Base-by-base conservation (phyloP, 2,888 invertebrate genomes). In the Tuberolachnus salignus region DNA sequence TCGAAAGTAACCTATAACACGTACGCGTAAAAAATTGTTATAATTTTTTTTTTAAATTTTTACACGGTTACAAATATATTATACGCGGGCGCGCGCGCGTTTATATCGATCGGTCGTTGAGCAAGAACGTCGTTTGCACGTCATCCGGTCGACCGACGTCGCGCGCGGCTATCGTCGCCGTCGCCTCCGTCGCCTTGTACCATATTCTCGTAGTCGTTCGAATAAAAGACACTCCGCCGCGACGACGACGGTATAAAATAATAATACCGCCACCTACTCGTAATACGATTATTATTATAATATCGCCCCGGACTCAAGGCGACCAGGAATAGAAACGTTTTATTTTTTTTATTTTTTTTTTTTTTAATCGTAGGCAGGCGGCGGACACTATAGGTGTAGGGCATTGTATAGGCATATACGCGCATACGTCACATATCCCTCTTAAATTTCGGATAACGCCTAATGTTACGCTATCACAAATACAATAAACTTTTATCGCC, bases 171-270 rank as follows among this genome's bases (percentile, higher is more conserved):
- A 34, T 42, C 53, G 53, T 53, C 69, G 53, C 19, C 34, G 21
- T 53, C 14, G 53, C 19, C 34, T 14, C 42, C 14, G 34, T 69
- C 53, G 69, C 69, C 69, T 69, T 69, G 69, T 69, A 53, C 69
- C 53, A 69, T 69, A 53, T 69, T 42, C 34, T 4, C 34, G 6
- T 6, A 34, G 34, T 69, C 34, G 53, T 53, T 53, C 34, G 53
- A 69, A 69, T 69, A 53, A n/a, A n/a, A 34, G 34, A 69, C 53
- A 67, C 66, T 66, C 23, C 66, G 49, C 23, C 66, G 49, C n/a
- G n/a, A 34, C 34, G 34, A 34, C 26, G 19, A 34, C 16, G 19
- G 53, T 53, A n/a, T 69, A 34, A 6, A 34, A 34, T 34, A 34
- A 34, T 34, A 34, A 34, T 34, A 34, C n/a, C 34, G 34, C 19